These are phyloP conservation scores for Perccottus glenii DNA, from an alignment of 2,113 vertebrate species.

Conservation along the genomic window DNA sequence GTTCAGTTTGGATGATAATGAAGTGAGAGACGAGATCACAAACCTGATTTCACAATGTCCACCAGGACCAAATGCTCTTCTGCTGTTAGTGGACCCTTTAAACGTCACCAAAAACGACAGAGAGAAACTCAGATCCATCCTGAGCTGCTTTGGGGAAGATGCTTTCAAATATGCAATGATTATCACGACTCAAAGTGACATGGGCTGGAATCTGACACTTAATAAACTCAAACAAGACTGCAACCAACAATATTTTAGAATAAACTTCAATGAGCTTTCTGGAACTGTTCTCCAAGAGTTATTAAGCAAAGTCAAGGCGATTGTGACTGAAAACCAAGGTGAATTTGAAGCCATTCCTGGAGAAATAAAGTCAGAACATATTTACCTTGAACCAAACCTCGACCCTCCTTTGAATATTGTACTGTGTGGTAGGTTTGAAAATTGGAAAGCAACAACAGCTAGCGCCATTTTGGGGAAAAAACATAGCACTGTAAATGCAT, in stretches of 20 bases:
- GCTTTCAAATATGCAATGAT: neutral
- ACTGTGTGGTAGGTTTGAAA: conserved; percentile 46
- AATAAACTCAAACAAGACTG: neutral
- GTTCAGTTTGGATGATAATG: neutral
- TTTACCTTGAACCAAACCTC: neutral
- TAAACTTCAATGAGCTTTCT: neutral
- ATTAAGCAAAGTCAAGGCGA: neutral
- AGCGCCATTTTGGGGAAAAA: conserved; percentile 24
- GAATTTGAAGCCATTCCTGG: neutral
- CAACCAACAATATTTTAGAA: too few relatives aligned
- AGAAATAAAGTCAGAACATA: neutral
- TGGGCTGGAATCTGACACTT: neutral
- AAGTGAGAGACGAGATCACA: neutral
- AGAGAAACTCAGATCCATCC: neutral
- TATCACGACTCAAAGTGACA: neutral
- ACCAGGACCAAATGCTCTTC: neutral
- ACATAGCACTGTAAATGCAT: neutral
- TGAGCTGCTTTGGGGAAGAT: neutral
- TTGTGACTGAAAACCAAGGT: neutral
- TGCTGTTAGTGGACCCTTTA: conserved; percentile 7
- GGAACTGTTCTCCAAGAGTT: neutral
- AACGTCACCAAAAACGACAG: neutral
- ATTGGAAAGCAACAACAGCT: conserved; percentile 36
- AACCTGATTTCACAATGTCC: too few relatives aligned
- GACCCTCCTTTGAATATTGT: conserved; percentile 44